Percentiles rank a stretch among this genome's conserved stretches.
phyloP scores from a whole-genome alignment of 2,113 vertebrate genomes.

The Cryptotis parvus region DNA sequence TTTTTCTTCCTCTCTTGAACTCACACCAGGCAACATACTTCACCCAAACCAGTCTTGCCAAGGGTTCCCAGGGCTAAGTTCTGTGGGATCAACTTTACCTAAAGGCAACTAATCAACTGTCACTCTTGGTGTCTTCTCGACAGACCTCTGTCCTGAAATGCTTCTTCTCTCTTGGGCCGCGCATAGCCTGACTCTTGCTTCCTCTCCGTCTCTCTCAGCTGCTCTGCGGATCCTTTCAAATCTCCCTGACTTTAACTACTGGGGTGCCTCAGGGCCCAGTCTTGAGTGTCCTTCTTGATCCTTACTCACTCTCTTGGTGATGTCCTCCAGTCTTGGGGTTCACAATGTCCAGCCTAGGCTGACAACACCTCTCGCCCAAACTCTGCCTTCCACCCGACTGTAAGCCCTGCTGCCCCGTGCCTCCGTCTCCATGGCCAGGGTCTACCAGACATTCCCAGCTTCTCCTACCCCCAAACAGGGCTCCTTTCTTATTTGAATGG shows the following conservation, averaged over 20 bases:
- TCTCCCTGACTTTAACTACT: not conserved
- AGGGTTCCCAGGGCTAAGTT: no score
- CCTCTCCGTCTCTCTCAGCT: no score
- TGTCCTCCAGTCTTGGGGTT: not conserved
- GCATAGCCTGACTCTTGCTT: no score
- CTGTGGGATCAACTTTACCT: no score
- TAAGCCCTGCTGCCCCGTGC: no score
- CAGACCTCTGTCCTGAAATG: no score
- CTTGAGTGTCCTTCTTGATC: not conserved
- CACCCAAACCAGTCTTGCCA: not conserved
- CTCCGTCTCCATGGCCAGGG: accelerated
- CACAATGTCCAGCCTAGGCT: not conserved
- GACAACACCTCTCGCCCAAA: not conserved
- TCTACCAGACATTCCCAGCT: not conserved
- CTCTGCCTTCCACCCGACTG: not conserved
- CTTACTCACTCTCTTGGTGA: not conserved
- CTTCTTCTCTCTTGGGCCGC: no score
- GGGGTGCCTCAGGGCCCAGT: not conserved
- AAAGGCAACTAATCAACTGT: no score
- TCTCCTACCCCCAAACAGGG: not conserved
- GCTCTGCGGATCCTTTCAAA: not conserved
- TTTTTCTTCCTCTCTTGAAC: not conserved
- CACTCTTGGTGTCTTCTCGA: no score
- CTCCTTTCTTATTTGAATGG: not conserved
- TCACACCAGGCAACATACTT: not conserved